A percentile compares a stretch with the other conserved stretches of the same genome.
Evolutionary conservation across 2,797 vertebrate species (phyloP).

Genomic region (Balearica regulorum): DNA sequence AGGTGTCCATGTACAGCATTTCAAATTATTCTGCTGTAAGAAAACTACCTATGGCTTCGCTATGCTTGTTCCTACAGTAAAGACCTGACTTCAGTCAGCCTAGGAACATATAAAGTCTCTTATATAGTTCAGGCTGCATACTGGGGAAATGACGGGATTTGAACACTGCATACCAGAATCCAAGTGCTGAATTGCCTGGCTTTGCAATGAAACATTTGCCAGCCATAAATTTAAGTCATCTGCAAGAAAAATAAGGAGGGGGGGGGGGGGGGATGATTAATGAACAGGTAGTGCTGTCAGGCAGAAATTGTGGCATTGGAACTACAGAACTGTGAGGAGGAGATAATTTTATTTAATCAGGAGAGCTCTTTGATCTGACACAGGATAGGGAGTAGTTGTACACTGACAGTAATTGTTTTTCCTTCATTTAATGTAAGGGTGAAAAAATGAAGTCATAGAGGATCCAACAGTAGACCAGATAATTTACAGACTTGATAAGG

Average conservation of each 20-base stretch:
- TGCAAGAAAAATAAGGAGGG: neutral
- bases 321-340: neutral
- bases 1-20: neutral
- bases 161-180: neutral
- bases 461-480: neutral
- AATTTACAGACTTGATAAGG: neutral
- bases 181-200: neutral
- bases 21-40: neutral
- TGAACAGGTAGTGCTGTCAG: neutral
- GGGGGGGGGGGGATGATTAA: neutral
- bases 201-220: neutral
- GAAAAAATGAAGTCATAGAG: neutral
- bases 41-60: neutral
- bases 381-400: neutral
- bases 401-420: neutral
- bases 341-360: neutral
- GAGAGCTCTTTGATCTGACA: neutral
- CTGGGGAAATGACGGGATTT: neutral
- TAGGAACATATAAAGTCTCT: neutral
- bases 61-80: neutral
- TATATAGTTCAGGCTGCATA: neutral
- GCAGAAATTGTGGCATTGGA: neutral
- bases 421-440: neutral
- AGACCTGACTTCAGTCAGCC: neutral
- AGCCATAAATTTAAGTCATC: neutral